phyloP scores from a whole-genome alignment of 1,140 invertebrate genomes.

The Campoletis sonorensis region DNA sequence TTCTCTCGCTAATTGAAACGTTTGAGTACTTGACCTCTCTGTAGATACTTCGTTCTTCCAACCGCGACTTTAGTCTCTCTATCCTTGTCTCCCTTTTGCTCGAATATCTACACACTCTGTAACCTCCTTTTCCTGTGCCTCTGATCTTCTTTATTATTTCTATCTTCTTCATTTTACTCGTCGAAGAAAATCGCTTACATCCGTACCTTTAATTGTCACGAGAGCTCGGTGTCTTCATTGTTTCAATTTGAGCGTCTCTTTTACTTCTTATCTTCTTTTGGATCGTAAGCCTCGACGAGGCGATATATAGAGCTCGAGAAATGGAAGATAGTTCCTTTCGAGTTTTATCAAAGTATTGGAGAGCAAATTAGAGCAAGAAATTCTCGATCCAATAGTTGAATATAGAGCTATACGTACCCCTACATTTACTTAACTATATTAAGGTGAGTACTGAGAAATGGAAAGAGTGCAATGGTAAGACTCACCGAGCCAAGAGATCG shows the following conservation, averaged over 20 bases:
- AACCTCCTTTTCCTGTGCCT: background rate
- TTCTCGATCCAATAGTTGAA: background rate
- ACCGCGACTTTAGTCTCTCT: background rate
- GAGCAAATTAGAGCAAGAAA: constrained; percentile 17
- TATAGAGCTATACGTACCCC: background rate
- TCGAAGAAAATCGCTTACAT: constrained; percentile 34
- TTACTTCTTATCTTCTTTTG: constrained; percentile 4
- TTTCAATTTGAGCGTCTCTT: constrained; percentile 26
- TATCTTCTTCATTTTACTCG: constrained; percentile 34
- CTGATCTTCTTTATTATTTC: constrained; percentile 26
- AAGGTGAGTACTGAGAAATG: background rate
- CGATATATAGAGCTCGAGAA: background rate
- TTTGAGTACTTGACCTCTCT: constrained; percentile 46
- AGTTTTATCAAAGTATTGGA: constrained; percentile 14
- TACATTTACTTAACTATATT: background rate
- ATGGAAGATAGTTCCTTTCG: background rate
- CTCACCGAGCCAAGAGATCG: constrained; percentile 32
- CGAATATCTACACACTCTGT: background rate
- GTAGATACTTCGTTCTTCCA: constrained; percentile 26
- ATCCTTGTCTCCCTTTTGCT: background rate
- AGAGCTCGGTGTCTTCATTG: constrained; percentile 23
- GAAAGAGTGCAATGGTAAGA: constrained; percentile 17
- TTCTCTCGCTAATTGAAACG: constrained; percentile 60
- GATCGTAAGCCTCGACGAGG: background rate
- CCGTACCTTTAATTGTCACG: constrained; percentile 22